A percentile compares a stretch with the other conserved stretches of the same genome.
These are phyloP conservation scores for Keiferia lycopersicella DNA, from an alignment of 2,888 invertebrate species.

Conservation along the genomic window DNA sequence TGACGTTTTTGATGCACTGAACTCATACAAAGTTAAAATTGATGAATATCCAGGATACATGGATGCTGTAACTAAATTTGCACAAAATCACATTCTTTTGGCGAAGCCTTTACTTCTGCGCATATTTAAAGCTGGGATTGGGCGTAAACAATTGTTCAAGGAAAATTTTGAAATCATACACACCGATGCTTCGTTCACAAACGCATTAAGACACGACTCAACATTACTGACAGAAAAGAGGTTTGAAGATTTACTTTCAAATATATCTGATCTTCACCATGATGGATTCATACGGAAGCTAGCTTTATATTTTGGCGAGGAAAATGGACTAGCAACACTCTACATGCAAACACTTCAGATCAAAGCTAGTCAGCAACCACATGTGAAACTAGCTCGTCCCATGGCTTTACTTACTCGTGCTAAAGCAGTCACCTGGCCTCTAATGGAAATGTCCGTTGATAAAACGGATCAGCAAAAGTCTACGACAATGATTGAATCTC, in stretches of 20 bases:
- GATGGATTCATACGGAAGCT: constrained; percentile 51
- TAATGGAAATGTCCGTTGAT: background rate
- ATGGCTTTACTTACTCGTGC: background rate
- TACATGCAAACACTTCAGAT: background rate
- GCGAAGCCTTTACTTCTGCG: constrained; percentile 41
- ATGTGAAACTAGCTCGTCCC: background rate
- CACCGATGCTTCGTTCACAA: constrained; percentile 53
- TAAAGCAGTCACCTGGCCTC: background rate
- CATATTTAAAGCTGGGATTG: constrained; percentile 47
- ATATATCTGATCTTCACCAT: constrained; percentile 33
- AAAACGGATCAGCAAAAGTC: background rate
- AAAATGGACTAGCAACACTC: constrained; percentile 43
- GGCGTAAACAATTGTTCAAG: constrained; percentile 49
- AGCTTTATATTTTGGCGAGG: constrained; percentile 54
- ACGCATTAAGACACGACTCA: constrained; percentile 55
- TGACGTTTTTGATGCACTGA: constrained; percentile 46
- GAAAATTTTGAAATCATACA: constrained; percentile 48
- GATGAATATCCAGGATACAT: constrained; percentile 40
- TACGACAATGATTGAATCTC: background rate
- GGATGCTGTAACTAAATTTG: constrained; percentile 39
- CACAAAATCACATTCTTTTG: constrained; percentile 36
- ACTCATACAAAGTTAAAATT: constrained; percentile 43
- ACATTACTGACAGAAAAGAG: constrained; percentile 41
- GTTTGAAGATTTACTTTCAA: constrained; percentile 37
- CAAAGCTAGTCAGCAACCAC: background rate